phyloP scores from a whole-genome alignment of 2,888 invertebrate genomes.

The Drepanosiphum platanoidis region DNA sequence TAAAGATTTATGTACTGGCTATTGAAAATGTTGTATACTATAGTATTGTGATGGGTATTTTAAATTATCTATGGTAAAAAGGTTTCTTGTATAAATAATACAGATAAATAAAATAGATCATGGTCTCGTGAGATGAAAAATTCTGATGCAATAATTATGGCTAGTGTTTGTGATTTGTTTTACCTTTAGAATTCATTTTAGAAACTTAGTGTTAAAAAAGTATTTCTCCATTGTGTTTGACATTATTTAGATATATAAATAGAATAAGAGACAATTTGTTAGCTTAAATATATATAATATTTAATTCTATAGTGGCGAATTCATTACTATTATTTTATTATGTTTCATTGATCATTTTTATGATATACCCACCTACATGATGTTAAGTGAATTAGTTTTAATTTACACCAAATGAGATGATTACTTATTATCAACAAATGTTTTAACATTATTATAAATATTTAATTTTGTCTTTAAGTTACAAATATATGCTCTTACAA shows the following conservation, averaged over 20 bases:
- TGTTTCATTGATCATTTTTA: too few relatives aligned
- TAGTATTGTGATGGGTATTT: background rate
- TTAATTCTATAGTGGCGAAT: background rate
- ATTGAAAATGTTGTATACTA: background rate
- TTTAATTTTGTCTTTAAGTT: background rate
- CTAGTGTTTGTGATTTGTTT: background rate
- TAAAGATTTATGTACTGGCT: background rate
- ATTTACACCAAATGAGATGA: too few relatives aligned
- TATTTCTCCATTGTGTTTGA: too few relatives aligned
- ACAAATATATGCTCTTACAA: background rate
- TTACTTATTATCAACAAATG: too few relatives aligned
- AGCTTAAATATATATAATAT: background rate
- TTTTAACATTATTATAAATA: slow-evolving; percentile 5
- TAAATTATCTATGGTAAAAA: background rate
- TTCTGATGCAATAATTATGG: background rate
- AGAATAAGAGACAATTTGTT: background rate
- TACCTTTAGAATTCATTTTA: background rate
- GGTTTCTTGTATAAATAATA: background rate
- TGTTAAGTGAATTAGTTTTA: background rate
- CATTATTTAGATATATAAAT: background rate
- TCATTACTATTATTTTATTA: background rate
- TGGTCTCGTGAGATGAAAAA: background rate
- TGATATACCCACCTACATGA: too few relatives aligned
- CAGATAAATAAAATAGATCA: too few relatives aligned
- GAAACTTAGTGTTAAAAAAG: too few relatives aligned